Conservation (phyloP, 2,113 vertebrate genomes). For the Neomonachus schauinslandi region DNA sequence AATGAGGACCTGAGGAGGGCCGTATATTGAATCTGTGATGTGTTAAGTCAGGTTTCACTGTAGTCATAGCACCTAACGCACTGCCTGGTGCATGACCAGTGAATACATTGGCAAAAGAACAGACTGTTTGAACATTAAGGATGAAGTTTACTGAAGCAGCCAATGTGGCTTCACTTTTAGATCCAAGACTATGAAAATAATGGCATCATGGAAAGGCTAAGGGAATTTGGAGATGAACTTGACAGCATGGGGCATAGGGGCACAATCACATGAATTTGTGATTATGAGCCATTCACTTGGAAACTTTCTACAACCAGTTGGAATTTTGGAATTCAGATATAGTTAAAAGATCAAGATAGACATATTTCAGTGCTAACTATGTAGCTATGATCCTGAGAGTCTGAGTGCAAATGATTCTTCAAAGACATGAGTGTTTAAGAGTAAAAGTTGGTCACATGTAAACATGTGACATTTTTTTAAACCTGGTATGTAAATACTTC, state of each 20-base stretch:
- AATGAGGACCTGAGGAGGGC: background rate
- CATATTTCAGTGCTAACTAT: background rate
- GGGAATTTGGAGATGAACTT: background rate
- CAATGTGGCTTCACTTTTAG: background rate
- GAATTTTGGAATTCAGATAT: background rate
- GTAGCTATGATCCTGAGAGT: background rate
- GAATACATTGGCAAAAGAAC: background rate
- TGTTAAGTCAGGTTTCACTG: background rate
- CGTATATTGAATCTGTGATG: background rate
- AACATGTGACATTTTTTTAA: background rate
- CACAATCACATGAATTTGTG: background rate
- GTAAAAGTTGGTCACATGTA: background rate
- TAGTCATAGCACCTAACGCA: background rate
- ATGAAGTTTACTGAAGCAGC: background rate
- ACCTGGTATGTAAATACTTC: background rate
- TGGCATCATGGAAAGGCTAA: background rate
- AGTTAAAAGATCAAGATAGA: background rate
- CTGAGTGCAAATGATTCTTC: background rate
- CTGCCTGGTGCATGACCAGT: background rate
- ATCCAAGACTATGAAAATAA: background rate
- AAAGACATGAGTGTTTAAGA: background rate
- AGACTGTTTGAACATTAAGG: background rate
- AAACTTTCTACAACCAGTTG: background rate
- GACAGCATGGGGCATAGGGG: accelerated
- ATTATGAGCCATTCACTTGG: background rate